Base-by-base conservation (phyloP, 2,888 invertebrate species). In the Dermolepida albohirtum region DNA sequence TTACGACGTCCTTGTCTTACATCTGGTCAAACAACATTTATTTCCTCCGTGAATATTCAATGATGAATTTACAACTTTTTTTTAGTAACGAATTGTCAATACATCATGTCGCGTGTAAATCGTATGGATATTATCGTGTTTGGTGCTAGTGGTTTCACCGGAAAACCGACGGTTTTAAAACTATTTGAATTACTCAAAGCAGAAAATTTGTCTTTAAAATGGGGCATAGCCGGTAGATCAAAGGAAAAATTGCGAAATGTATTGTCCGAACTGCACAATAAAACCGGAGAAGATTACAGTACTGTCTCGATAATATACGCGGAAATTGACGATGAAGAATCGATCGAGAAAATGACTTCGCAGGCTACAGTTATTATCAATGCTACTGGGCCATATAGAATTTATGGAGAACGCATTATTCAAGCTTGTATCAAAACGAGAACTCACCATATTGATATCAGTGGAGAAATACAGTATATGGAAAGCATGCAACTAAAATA, bases 71-170 rank as follows among this genome's bases (percentile, higher is more conserved):
- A 6, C 34, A 1, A 34, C 6, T 34, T 34, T 34, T 34, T 8
- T 10, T 34, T 10, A 34, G 34, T 34, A 34, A 5, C 34, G 34
- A 34, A 34, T 34, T 34, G 10, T 5, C 34, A 10, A 34, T 10
- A 6, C 34, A 34, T 5, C 34, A 34, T 34, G 34, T 34, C 34
- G 10, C 10, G 6, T 34, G 73, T 75, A 4, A 73, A 81, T 62
- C 85, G 88, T 17, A 78, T 93, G 52, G 96, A 97, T 84, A 78
- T 97, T 5, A 87, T 98, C 5, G 89, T 98, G 76, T 97, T 97
- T 81, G 98, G 98, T 22, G 98, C 97, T 0, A 92, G 94, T 0
- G 98, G 98, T 22, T 97, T 92, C 82, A 97, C 98, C 0, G 98
- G 98, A 1, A 91, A 92, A 81, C 90, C 91, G 81, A 91, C 93